Percentiles rank a stretch among this genome's conserved stretches.
Conservation (phyloP, 2,888 invertebrate species). For the Amorpha juglandis region DNA sequence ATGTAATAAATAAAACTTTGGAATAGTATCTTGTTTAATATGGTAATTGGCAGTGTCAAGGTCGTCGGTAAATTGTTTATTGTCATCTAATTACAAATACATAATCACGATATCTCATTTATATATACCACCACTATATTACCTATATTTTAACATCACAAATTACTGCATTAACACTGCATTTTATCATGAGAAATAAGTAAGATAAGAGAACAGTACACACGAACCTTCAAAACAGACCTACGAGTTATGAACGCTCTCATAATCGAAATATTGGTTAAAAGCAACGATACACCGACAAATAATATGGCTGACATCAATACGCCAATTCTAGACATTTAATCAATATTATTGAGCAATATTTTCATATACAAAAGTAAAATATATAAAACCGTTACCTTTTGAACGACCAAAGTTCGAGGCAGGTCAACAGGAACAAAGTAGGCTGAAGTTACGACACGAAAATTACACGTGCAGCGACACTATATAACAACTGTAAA, state of each 20-base stretch:
- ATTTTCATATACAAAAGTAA: conserved; percentile 35
- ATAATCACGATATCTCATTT: background rate
- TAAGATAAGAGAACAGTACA: conserved; percentile 12
- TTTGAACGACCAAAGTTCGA: conserved; percentile 71
- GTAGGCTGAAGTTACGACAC: conserved; percentile 62
- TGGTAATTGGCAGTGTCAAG: background rate
- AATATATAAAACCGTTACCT: conserved; percentile 73
- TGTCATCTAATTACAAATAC: background rate
- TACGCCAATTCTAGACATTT: background rate
- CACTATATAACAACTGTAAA: conserved; percentile 59
- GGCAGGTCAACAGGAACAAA: conserved; percentile 76
- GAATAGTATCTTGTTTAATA: background rate
- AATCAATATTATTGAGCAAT: background rate
- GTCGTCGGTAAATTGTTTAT: conserved; percentile 9
- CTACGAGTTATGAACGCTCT: background rate
- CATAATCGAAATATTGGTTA: background rate
- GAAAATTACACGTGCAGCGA: conserved; percentile 59
- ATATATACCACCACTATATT: background rate
- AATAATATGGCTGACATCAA: background rate
- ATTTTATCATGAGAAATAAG: conserved; percentile 10
- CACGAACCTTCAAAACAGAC: conserved; percentile 7
- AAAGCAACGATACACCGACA: background rate
- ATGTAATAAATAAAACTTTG: too few relatives aligned
- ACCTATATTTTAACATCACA: background rate
- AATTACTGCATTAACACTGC: conserved; percentile 1